These are phyloP conservation scores for Neosilurus hyrtlii DNA, from an alignment of 2,797 vertebrate genomes.

Conservation along the genomic window DNA sequence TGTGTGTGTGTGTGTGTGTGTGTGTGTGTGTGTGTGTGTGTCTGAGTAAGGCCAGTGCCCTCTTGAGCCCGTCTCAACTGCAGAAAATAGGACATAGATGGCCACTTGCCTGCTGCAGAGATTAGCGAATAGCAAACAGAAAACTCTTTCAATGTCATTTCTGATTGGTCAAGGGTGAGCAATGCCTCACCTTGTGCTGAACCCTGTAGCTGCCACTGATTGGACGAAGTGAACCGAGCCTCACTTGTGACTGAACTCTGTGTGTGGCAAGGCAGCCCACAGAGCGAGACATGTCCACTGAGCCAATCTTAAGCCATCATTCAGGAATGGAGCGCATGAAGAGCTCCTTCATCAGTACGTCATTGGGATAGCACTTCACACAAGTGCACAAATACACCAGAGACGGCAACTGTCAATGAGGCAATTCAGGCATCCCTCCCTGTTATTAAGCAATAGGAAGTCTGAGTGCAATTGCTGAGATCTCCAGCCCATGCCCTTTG, in stretches of 20 bases:
- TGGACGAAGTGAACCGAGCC: constrained; percentile 45
- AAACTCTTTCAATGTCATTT: constrained; percentile 61
- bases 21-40: constrained; percentile 26
- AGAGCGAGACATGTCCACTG: constrained; percentile 1
- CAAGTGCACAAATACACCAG: constrained; percentile 29
- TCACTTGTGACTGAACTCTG: constrained; percentile 53
- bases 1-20: not conserved
- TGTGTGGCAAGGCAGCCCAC: not conserved
- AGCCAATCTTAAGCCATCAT: constrained; percentile 35
- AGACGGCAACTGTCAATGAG: constrained; percentile 32
- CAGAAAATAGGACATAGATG: constrained; percentile 10
- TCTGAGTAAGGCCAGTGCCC: constrained; percentile 10
- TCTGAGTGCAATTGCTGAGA: constrained; percentile 44
- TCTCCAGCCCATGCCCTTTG: constrained; percentile 43
- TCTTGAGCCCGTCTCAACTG: constrained; percentile 29
- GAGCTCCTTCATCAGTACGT: constrained; percentile 53
- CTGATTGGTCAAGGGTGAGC: constrained; percentile 62
- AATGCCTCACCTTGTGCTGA: constrained; percentile 46
- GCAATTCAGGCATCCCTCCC: constrained; percentile 43
- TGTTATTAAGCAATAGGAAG: constrained; percentile 56
- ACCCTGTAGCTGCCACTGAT: constrained; percentile 49
- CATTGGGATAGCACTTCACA: constrained; percentile 37
- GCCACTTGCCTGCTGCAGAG: constrained; percentile 30
- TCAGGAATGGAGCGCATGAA: constrained; percentile 27
- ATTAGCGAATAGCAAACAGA: constrained; percentile 30